phyloP scores from a whole-genome alignment of 2,113 vertebrate genomes.

The Illadopsis cleaveri region DNA sequence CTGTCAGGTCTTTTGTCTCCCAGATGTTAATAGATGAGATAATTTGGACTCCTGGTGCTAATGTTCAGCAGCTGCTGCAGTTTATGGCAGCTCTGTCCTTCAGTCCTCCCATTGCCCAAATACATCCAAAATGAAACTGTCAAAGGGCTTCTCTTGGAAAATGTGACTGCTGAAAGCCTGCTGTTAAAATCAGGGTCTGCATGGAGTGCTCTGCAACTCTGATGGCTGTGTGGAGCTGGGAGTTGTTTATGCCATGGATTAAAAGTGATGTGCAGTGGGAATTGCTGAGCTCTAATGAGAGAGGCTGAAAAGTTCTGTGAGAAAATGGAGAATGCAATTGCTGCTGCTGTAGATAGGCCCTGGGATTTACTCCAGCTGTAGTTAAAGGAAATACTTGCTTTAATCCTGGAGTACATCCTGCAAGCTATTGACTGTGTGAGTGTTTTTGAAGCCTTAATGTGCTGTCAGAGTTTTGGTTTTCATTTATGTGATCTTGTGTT shows the following conservation, averaged over 20 bases:
- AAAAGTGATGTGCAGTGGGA: background rate
- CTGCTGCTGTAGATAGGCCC: background rate
- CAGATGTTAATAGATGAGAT: background rate
- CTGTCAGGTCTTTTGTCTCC: background rate
- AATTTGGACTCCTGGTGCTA: background rate
- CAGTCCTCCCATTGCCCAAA: background rate
- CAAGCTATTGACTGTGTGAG: background rate
- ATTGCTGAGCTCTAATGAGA: constrained; percentile 19
- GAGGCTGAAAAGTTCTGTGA: background rate
- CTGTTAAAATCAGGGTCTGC: background rate
- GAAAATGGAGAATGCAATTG: constrained; percentile 4
- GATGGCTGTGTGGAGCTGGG: background rate
- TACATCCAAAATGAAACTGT: background rate
- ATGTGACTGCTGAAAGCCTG: background rate
- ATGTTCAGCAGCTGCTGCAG: background rate
- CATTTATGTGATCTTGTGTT: background rate
- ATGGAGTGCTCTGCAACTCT: background rate
- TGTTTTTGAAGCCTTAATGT: background rate
- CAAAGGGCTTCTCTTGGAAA: background rate
- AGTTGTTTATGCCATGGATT: background rate
- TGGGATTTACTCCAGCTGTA: constrained; percentile 1
- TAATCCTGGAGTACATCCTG: background rate
- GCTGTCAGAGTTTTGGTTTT: background rate
- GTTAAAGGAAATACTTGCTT: background rate
- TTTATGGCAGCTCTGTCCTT: background rate